Evolutionary conservation across 2,888 invertebrate genomes (phyloP), one percentile per base, ranked within the genome.

Genomic region (Spodoptera picta): DNA sequence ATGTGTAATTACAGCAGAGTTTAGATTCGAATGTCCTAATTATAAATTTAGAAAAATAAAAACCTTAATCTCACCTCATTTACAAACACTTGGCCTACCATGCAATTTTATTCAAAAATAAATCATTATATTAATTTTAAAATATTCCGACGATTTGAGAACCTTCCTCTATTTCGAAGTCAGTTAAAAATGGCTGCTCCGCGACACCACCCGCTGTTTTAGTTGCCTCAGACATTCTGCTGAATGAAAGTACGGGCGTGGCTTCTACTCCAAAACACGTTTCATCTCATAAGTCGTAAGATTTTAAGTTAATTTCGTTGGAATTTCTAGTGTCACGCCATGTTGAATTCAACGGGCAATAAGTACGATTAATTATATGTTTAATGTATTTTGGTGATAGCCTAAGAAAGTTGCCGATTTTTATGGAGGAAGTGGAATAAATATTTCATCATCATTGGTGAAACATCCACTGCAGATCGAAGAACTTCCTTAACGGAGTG

Each of bases 221-320:
- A 47, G 44, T 45, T 49, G 77, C 76, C 54, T 31, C 57, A 48
- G 10, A 48, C 47, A 80, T 65, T 64, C 61, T 66, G 44, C 57
- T 58, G 67, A 65, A 77, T 69, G 77, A 77, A 78, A 80, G 77
- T 77, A 52, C 47, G 63, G 75, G 75, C 68, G 77, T 63, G 80
- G 72, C 54, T 11, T 48, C 31, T 49, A 24, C 31, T 12, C 65
- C 56, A 68, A 67, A 79, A 68, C 72, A 67, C 68, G 73, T 72
- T 69, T 66, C 64, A 48, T 68, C 69, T 74, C 60, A 52, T 64
- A 70, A 70, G 69, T 64, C 62, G 54, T 78, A 65, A 61, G 62
- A 64, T 64, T 73, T 58, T 61, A 59, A 66, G 58, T 72, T 64
- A 60, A 72, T 69, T 75, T 60, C 58, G 12, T 50, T 57, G 60